Conservation (phyloP, 2,888 invertebrate species). For the Campoplex nolae region DNA sequence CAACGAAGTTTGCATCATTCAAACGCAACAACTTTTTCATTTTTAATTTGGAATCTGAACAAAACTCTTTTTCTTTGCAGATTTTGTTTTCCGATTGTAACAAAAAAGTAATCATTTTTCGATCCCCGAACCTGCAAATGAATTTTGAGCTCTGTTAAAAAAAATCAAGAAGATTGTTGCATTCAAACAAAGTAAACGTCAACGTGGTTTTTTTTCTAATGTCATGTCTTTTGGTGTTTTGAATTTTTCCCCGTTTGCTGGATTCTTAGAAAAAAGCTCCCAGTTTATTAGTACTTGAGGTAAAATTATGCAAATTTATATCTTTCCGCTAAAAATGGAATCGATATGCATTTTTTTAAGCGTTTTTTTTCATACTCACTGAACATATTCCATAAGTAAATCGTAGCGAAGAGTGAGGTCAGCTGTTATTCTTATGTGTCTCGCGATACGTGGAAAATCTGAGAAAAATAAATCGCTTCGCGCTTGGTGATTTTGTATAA, state of each 20-base stretch:
- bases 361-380: no score
- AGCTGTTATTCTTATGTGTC: no score
- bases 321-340: neutral
- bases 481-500: no score
- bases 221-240: neutral
- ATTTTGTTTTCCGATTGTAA: neutral
- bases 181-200: neutral
- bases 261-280: neutral
- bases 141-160: neutral
- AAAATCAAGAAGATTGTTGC: neutral
- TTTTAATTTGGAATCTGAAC: neutral
- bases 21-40: neutral
- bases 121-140: neutral
- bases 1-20: neutral
- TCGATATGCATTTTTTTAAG: no score
- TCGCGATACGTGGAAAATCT: no score
- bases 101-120: no score
- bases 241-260: neutral
- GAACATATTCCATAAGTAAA: no score
- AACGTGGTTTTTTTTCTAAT: neutral
- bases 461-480: no score
- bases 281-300: neutral
- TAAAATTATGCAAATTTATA: neutral
- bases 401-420: no score
- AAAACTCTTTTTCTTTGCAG: neutral